Evolutionary conservation across 2,113 vertebrate species (phyloP).

Genomic region (Tautogolabrus adspersus): DNA sequence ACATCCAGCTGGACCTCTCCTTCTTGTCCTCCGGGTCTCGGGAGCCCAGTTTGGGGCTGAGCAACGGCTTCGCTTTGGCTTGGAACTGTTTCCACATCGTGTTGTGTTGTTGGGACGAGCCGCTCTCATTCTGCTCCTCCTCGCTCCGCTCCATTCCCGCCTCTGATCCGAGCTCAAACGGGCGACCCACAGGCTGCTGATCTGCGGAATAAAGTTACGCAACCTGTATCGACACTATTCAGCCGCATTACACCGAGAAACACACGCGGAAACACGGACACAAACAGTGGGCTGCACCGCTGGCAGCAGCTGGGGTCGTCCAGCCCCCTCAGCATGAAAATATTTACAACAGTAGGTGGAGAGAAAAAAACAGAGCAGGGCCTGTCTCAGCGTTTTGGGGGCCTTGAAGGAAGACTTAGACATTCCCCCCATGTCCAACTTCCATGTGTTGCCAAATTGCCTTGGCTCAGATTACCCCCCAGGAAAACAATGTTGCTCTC

Average conservation of each 20-base stretch:
- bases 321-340: conserved; percentile 12
- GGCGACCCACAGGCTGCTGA: neutral
- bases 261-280: neutral
- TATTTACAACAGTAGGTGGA: neutral
- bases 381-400: neutral
- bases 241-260: neutral
- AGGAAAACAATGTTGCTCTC: too few species aligned
- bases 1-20: conserved; percentile 78
- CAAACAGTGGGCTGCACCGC: neutral
- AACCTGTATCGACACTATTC: neutral
- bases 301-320: neutral
- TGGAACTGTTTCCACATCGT: conserved; percentile 89
- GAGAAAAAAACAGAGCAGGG: neutral
- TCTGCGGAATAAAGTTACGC: conserved; percentile 9
- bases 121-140: conserved; percentile 44
- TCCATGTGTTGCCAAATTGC: too few species aligned
- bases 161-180: neutral
- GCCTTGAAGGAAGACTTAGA: neutral
- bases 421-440: neutral
- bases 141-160: conserved; percentile 76
- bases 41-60: conserved; percentile 72
- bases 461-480: too few species aligned
- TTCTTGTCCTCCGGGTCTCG: conserved; percentile 78
- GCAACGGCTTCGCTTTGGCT: conserved; percentile 81
- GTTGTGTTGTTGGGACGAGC: conserved; percentile 84